Percentiles rank a stretch among this genome's conserved stretches.
These are phyloP conservation scores for Coremacera marginata DNA, from an alignment of 2,888 invertebrate species.

Conservation along the genomic window DNA sequence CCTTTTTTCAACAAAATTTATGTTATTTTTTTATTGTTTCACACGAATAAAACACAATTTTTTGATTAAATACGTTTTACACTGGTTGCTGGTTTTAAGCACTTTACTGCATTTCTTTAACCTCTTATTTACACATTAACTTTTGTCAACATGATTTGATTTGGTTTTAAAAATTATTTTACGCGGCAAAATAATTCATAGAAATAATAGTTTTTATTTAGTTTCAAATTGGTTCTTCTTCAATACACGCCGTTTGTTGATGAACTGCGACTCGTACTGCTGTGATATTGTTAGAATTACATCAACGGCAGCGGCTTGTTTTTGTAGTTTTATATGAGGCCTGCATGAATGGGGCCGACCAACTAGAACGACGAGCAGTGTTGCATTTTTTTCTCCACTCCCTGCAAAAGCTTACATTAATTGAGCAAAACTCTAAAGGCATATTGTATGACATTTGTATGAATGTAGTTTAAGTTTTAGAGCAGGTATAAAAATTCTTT, in stretches of 20 bases:
- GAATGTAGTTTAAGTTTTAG: neutral
- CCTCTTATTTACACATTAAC: too few species aligned
- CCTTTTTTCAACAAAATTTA: neutral
- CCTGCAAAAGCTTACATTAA: neutral
- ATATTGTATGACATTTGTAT: neutral
- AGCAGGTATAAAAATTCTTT: neutral
- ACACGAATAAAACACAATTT: too few species aligned
- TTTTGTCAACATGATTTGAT: neutral
- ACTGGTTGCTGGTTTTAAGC: neutral
- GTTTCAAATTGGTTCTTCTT: neutral
- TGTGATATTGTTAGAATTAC: neutral
- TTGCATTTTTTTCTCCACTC: neutral
- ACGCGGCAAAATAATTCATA: neutral
- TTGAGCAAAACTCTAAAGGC: neutral
- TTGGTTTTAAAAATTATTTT: neutral
- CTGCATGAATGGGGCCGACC: conserved; percentile 19
- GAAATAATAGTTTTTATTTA: neutral
- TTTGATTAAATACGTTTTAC: neutral
- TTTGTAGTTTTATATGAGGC: conserved; percentile 9
- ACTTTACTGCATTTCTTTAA: too few species aligned
- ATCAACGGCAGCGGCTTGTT: neutral
- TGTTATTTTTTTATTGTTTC: neutral
- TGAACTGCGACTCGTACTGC: conserved; percentile 3
- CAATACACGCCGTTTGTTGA: neutral
- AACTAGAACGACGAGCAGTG: conserved; percentile 12